These are phyloP conservation scores for Athene noctua DNA, from an alignment of 2,113 vertebrate species.

Conservation along the genomic window DNA sequence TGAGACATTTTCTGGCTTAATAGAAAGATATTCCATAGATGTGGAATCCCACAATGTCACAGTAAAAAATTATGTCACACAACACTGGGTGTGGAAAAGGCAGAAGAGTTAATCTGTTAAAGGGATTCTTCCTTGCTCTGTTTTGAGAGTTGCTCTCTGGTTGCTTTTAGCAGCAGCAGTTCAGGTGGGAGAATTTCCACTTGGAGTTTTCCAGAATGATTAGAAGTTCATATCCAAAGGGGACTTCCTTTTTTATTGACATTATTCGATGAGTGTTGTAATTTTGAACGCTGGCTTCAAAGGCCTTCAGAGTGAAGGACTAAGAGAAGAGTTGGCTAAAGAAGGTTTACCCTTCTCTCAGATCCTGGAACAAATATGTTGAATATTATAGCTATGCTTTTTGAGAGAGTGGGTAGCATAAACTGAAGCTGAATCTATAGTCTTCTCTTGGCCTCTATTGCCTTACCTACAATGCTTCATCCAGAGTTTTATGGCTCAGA, in stretches of 20 bases:
- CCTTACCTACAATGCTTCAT: rapidly evolving
- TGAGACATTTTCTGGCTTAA: not conserved
- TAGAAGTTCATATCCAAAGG: not conserved
- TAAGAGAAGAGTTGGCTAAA: not conserved
- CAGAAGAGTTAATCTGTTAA: not conserved
- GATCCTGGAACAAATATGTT: not conserved
- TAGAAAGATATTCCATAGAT: not conserved
- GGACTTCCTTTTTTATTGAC: not conserved
- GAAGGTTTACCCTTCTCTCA: not conserved
- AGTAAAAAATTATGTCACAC: not conserved
- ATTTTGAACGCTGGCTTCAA: not conserved
- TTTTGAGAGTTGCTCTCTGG: not conserved
- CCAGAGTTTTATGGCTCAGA: not conserved
- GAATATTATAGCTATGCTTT: not conserved
- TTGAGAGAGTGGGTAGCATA: not conserved
- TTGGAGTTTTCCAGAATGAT: not conserved
- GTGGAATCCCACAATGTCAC: not conserved
- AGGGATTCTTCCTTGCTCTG: not conserved
- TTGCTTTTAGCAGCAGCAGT: not conserved
- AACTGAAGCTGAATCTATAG: not conserved
- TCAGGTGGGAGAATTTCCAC: not conserved
- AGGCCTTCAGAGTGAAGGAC: not conserved
- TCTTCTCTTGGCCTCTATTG: not conserved
- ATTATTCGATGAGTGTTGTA: not conserved
- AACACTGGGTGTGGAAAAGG: not conserved